phyloP scores from a whole-genome alignment of 2,113 vertebrate species.

The Erpornis zantholeuca region DNA sequence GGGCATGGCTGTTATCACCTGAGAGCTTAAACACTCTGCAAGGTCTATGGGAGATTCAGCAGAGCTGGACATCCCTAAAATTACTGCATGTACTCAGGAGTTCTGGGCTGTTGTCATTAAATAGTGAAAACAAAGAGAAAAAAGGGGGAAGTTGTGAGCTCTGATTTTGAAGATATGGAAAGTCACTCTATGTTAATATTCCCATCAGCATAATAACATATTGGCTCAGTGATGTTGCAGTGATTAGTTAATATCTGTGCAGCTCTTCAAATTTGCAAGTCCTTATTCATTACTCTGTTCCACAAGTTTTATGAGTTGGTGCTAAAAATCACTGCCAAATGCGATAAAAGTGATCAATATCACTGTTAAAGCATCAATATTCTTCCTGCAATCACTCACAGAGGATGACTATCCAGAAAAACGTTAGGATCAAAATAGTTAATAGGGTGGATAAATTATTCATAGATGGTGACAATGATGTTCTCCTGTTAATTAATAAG shows the following conservation, averaged over 20 bases:
- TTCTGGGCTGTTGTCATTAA: not conserved
- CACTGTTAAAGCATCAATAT: not conserved
- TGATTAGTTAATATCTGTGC: constrained; percentile 11
- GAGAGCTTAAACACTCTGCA: not conserved
- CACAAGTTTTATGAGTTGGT: not conserved
- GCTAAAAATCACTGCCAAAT: not conserved
- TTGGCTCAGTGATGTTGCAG: not conserved
- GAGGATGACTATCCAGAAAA: constrained; percentile 14
- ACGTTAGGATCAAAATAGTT: constrained; percentile 26
- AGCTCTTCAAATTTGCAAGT: not conserved
- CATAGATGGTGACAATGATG: constrained; percentile 13
- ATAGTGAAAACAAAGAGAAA: not conserved
- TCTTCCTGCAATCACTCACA: constrained; percentile 13
- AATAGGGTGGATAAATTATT: constrained; percentile 22
- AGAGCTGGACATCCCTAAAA: not conserved
- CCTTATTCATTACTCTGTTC: not conserved
- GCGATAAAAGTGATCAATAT: constrained; percentile 3
- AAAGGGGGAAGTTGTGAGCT: not conserved
- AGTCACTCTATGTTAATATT: not conserved
- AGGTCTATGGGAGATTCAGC: not conserved
- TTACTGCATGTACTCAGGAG: not conserved
- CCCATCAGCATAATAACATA: not conserved
- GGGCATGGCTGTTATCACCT: not conserved
- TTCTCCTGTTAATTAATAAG: constrained; percentile 58
- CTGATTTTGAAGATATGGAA: not conserved